Evolutionary conservation across 1,140 invertebrate species (phyloP).

Genomic region (Pseudomyrmex gracilis): DNA sequence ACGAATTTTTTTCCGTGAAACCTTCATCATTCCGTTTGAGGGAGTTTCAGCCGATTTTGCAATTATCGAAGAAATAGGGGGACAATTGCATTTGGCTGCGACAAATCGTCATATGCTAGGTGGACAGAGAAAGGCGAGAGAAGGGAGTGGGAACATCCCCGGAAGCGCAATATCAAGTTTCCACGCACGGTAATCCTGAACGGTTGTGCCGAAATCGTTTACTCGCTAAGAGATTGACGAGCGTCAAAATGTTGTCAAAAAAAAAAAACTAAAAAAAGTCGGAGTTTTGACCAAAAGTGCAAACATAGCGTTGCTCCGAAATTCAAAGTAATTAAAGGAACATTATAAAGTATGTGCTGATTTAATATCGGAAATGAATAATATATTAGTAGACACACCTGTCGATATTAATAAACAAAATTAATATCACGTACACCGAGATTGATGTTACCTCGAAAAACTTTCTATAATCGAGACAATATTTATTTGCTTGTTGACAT

Average conservation of each 20-base stretch:
- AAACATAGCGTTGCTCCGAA: not conserved
- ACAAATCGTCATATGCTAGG: conserved; percentile 67
- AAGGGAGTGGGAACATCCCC: conserved; percentile 57
- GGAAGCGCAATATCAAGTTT: conserved; percentile 72
- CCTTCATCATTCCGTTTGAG: conserved; percentile 33
- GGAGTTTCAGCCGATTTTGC: conserved; percentile 69
- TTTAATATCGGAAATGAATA: too few species aligned
- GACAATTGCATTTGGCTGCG: conserved; percentile 74
- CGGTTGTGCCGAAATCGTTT: conserved; percentile 57
- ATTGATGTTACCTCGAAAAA: too few species aligned
- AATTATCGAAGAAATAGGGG: conserved; percentile 74
- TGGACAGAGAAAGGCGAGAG: conserved; percentile 41
- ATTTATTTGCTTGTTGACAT: not conserved
- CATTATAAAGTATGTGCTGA: too few species aligned
- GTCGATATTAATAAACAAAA: too few species aligned
- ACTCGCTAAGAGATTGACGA: conserved; percentile 58
- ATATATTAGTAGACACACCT: too few species aligned
- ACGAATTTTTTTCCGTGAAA: conserved; percentile 29
- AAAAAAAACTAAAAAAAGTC: not conserved
- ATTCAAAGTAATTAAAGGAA: not conserved
- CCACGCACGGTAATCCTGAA: conserved; percentile 61
- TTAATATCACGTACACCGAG: too few species aligned
- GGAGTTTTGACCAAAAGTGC: not conserved
- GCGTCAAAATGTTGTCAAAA: conserved; percentile 42
- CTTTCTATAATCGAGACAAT: too few species aligned